Base-by-base conservation (phyloP, 2,113 vertebrate genomes). In the Onychorhynchus coronatus region DNA sequence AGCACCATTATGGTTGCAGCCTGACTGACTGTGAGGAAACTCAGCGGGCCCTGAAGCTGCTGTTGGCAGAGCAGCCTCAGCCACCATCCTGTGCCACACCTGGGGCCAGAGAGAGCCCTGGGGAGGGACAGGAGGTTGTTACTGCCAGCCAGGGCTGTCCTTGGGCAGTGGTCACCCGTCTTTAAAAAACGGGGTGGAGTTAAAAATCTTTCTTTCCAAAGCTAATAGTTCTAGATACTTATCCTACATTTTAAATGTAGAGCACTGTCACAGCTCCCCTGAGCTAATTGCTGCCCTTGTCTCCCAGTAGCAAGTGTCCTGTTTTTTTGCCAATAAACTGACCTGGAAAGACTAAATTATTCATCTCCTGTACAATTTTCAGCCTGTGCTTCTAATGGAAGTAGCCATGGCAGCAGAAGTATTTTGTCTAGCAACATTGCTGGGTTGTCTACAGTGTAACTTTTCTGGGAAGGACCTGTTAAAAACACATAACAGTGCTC, bases 51-150 rank as follows among this genome's bases (percentile, higher is more conserved):
- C 50, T 2, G 3, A 20, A 56, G n/a, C 28, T 58, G 27, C 59
- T 7, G 33, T 28, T 61, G 65, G 50, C 39, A 14, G 37, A 20
- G 67, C 3, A 31, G 52, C 58, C 31, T 46, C 2, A 1, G 52
- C 53, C n/a, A 3, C 19, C 0, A 2, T 6, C 25, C 68, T 14
- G 6, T 30, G 30, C 37, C 74, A 23, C 22, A 23, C 5, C 37
- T 19, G 0, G 11, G 39, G 49, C 49, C 53, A 46, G 39, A 1
- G 8, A n/a, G 66, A 30, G 30, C 41, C 58, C 33, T 18, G 8
- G 5, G 9, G 25, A 33, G 30, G 49, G 63, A 4, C 22, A 67
- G 76, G n/a, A 30, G 25, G 23, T 31, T 33, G 46, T 24, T 47
- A 11, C 70, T 73, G 81, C 55, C 56, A 14, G 55, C 52, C 27